These are phyloP conservation scores for Tolmerus cingulatus DNA, from an alignment of 2,888 invertebrate species.

Conservation along the genomic window DNA sequence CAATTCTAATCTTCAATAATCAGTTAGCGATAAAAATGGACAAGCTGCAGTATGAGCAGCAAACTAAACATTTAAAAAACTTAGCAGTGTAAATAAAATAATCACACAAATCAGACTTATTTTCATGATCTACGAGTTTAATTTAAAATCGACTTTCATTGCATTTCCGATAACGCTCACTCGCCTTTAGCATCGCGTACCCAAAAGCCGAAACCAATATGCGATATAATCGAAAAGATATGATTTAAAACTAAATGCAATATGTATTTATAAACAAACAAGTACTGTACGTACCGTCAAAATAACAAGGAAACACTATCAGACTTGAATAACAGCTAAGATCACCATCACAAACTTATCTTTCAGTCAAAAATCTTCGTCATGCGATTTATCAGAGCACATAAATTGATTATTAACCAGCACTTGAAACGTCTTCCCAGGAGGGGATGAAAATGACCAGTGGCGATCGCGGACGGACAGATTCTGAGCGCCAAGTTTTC, in stretches of 20 bases:
- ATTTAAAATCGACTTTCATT: too few relatives aligned
- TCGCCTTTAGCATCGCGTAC: too few relatives aligned
- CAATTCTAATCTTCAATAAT: not conserved
- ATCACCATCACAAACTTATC: not conserved
- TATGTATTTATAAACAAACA: not conserved
- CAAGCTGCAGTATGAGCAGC: not conserved
- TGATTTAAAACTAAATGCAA: not conserved
- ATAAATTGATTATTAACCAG: not conserved
- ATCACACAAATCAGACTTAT: too few relatives aligned
- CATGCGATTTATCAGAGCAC: not conserved
- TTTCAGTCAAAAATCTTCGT: not conserved
- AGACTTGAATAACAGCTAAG: not conserved
- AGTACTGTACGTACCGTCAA: not conserved
- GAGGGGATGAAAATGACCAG: not conserved
- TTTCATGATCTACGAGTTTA: too few relatives aligned
- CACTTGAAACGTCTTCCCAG: not conserved
- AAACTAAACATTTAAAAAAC: too few relatives aligned
- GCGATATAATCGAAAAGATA: not conserved
- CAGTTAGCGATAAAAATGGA: not conserved
- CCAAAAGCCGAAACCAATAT: not conserved
- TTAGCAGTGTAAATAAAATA: too few relatives aligned
- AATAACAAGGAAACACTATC: not conserved
- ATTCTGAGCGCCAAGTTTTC: not conserved
- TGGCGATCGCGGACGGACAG: not conserved
- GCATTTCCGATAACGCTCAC: too few relatives aligned